phyloP scores from a whole-genome alignment of 2,888 invertebrate species.

The Acanthosepion pharaonis region DNA sequence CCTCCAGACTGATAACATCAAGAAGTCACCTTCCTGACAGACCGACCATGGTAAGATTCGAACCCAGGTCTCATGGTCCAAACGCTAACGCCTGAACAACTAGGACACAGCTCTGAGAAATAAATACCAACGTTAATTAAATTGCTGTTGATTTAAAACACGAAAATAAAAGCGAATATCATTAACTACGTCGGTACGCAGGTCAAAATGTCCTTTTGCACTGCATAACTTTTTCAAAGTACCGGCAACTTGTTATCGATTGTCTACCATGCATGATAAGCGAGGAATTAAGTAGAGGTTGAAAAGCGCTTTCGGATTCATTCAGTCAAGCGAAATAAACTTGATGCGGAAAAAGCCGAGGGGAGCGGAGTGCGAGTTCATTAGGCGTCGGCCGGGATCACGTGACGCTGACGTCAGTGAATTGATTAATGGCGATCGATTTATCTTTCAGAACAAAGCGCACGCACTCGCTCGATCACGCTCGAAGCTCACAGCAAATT shows the following conservation, averaged over 20 bases:
- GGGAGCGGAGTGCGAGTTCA: neutral
- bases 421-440: neutral
- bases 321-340: neutral
- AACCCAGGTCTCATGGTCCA: no score
- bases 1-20: no score
- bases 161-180: no score
- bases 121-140: no score
- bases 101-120: no score
- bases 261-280: neutral
- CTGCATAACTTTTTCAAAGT: neutral
- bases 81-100: no score
- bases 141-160: no score
- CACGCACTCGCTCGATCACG: neutral
- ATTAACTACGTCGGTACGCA: no score
- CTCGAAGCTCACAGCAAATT: neutral
- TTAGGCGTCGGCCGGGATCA: neutral
- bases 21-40: no score
- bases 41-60: no score
- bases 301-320: neutral
- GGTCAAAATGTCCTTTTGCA: no score
- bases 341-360: neutral
- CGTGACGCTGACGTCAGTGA: constrained; percentile 20
- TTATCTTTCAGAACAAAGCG: neutral
- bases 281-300: neutral
- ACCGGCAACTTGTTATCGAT: neutral